phyloP scores from a whole-genome alignment of 2,113 vertebrate genomes.

The Prolemur simus region DNA sequence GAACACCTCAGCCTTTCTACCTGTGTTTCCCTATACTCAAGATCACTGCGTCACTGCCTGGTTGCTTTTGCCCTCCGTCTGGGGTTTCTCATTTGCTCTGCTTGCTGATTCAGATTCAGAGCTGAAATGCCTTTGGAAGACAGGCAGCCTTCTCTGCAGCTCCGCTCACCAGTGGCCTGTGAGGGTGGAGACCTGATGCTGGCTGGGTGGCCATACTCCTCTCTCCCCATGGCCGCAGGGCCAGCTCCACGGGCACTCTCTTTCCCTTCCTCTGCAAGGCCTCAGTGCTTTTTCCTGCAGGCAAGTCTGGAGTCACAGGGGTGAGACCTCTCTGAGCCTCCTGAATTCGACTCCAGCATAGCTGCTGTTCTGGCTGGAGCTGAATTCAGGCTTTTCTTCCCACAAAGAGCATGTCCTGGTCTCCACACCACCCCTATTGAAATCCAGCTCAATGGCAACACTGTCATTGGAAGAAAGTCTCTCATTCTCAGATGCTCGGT shows the following conservation, averaged over 20 bases:
- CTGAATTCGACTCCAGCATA: background rate
- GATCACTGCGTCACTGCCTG: background rate
- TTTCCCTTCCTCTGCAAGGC: background rate
- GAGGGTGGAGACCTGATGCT: background rate
- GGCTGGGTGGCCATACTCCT: background rate
- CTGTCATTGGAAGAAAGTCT: conserved; percentile 48
- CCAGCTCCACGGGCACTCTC: background rate
- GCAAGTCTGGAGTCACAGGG: background rate
- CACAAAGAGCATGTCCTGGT: background rate
- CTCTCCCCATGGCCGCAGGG: background rate
- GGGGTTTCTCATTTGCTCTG: background rate
- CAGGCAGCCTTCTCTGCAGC: background rate
- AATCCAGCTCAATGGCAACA: conserved; percentile 52
- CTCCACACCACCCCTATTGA: conserved; percentile 31
- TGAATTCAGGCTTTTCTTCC: conserved; percentile 43
- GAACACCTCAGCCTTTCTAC: background rate
- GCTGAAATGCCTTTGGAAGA: background rate
- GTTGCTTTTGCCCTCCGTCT: background rate
- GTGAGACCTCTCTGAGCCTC: background rate
- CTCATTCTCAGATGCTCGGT: background rate
- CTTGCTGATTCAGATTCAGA: background rate
- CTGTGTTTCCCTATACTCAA: background rate
- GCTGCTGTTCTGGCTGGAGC: background rate
- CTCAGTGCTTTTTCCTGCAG: background rate
- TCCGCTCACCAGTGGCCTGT: background rate